Percentiles rank a stretch among this genome's conserved stretches.
phyloP scores from a whole-genome alignment of 2,113 vertebrate genomes.

The Circaetus gallicus region DNA sequence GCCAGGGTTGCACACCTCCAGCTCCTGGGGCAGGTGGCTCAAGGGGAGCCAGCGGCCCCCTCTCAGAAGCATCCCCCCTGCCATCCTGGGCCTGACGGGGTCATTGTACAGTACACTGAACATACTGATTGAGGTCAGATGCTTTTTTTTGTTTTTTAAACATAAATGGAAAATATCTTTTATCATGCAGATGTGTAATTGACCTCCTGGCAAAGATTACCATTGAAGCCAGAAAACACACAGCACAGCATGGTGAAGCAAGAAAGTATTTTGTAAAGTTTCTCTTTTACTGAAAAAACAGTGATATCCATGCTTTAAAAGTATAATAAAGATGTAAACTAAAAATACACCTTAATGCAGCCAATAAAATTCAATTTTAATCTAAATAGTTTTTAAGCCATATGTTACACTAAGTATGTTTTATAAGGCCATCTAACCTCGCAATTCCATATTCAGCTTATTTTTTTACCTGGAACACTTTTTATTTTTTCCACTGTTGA shows the following conservation, averaged over 20 bases:
- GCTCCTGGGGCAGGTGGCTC: background rate
- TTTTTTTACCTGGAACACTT: background rate
- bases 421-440: background rate
- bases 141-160: background rate
- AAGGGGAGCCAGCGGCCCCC: background rate
- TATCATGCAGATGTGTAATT: background rate
- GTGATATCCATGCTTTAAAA: background rate
- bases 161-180: background rate
- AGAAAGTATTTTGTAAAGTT: background rate
- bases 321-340: background rate
- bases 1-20: background rate
- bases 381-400: background rate
- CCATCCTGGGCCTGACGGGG: background rate
- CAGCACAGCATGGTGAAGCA: accelerated
- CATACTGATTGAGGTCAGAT: background rate
- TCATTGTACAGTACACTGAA: background rate
- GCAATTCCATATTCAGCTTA: background rate
- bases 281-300: background rate
- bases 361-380: background rate
- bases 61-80: background rate
- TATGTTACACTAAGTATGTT: background rate
- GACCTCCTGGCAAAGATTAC: background rate
- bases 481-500: background rate
- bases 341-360: background rate
- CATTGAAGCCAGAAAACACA: background rate